Base-by-base conservation (phyloP, 1,140 invertebrate genomes). In the Brachionus rotundiformis region DNA sequence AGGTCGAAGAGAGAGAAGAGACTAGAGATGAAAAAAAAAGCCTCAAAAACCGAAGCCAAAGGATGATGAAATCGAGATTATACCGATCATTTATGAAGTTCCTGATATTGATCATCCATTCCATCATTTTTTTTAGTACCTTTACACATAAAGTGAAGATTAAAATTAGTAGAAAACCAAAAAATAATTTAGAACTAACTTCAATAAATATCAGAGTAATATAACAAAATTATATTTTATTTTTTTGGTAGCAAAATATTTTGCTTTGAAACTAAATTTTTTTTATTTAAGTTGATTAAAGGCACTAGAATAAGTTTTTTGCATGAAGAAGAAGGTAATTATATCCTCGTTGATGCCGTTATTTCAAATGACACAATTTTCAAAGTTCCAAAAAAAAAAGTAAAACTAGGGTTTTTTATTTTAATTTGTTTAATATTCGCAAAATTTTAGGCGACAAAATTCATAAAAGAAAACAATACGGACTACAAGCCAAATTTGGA, bases 21-120 rank as follows among this genome's bases (percentile, higher is more conserved):
- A 39, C 36, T 39, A 39, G 36, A 39, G 49, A 54, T 13, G 49
- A 54, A 54, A 54, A 54, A 54, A 54, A 54, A 54, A 54, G 23
- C n/a, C 23, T 25, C 49, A 54, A 54, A 54, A 54, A 54, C n/a
- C 49, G n/a, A 54, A 54, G 23, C 49, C n/a, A 54, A 54, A 54
- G 23, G 49, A 54, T 54, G 49, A 54, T 54, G 49, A 54, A 54
- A 54, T 54, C 23, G 49, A 54, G 23, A 54, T 54, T 16, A 25
- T 54, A 54, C n/a, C 49, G 23, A 54, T 54, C 23, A 54, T 54
- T 19, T 54, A 54, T 54, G 49, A 54, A 16, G 23, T 54, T 25
- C 49, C 49, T 25, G 49, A 54, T 54, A 25, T 19, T 19, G 23
- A 54, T 16, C 49, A 54, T 54, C 49, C 49, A 19, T 54, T 54